phyloP scores from a whole-genome alignment of 2,888 invertebrate species.

The Cephus sareptanus region DNA sequence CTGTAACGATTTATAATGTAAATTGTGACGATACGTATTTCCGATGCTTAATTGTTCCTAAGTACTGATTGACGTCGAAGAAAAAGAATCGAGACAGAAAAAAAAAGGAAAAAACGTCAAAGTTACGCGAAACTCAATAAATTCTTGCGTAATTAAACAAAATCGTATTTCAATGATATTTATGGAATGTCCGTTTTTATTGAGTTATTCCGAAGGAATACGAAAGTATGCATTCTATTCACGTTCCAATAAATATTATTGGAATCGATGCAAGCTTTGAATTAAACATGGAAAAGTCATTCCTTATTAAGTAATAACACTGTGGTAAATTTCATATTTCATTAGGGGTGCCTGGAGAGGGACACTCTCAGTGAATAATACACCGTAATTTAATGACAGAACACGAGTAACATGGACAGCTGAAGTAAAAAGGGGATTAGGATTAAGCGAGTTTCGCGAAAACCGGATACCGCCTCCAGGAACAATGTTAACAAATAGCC shows the following conservation, averaged over 20 bases:
- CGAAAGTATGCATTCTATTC: neutral
- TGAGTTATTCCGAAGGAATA: neutral
- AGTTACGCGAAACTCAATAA: too few species aligned
- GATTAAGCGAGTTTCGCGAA: neutral
- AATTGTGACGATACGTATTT: too few species aligned
- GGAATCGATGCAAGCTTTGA: neutral
- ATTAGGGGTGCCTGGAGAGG: neutral
- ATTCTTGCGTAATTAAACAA: neutral
- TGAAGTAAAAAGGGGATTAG: neutral
- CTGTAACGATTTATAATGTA: too few species aligned
- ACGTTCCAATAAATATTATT: neutral
- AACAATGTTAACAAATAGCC: neutral
- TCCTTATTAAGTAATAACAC: too few species aligned
- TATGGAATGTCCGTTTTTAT: neutral
- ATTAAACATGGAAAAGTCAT: neutral
- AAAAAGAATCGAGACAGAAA: too few species aligned
- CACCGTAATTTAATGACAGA: neutral
- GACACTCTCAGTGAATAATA: neutral
- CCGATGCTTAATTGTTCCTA: too few species aligned
- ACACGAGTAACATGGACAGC: neutral
- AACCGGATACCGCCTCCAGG: neutral
- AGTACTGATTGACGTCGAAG: too few species aligned
- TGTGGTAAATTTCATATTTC: neutral
- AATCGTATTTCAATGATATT: neutral
- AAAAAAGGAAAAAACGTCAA: too few species aligned